A percentile compares a stretch with the other conserved stretches of the same genome.
phyloP scores from a whole-genome alignment of 2,888 invertebrate genomes.

The Glaucopsyche alexis region DNA sequence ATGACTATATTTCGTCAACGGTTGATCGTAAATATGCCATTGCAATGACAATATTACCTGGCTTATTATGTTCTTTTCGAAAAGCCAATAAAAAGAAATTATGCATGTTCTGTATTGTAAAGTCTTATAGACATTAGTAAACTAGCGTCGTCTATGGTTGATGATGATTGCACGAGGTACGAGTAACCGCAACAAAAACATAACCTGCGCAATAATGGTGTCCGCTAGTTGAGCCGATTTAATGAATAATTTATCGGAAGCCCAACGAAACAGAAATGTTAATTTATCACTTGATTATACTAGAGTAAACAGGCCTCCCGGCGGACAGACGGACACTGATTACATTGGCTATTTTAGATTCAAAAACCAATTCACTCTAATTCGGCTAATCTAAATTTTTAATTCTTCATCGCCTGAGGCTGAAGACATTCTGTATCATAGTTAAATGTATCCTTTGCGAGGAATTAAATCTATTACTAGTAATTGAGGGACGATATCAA shows the following conservation, averaged over 20 bases:
- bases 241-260: conserved; percentile 40
- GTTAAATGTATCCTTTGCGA: neutral
- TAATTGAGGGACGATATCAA: neutral
- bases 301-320: conserved; percentile 39
- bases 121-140: no score
- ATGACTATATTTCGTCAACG: no score
- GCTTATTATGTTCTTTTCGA: no score
- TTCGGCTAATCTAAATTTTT: conserved; percentile 26
- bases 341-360: conserved; percentile 23
- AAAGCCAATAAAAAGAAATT: no score
- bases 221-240: conserved; percentile 36
- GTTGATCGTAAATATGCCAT: no score
- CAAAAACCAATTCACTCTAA: conserved; percentile 23
- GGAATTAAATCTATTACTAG: neutral
- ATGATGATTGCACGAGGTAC: neutral
- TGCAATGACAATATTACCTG: no score
- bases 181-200: conserved; percentile 5
- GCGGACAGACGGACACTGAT: conserved; percentile 23
- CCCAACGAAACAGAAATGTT: conserved; percentile 40
- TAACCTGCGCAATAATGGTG: conserved; percentile 8
- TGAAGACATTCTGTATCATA: neutral
- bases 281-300: conserved; percentile 42
- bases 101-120: no score
- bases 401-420: conserved; percentile 13
- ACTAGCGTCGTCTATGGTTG: neutral